phyloP scores from a whole-genome alignment of 2,888 invertebrate genomes.

The Volucella inflata region DNA sequence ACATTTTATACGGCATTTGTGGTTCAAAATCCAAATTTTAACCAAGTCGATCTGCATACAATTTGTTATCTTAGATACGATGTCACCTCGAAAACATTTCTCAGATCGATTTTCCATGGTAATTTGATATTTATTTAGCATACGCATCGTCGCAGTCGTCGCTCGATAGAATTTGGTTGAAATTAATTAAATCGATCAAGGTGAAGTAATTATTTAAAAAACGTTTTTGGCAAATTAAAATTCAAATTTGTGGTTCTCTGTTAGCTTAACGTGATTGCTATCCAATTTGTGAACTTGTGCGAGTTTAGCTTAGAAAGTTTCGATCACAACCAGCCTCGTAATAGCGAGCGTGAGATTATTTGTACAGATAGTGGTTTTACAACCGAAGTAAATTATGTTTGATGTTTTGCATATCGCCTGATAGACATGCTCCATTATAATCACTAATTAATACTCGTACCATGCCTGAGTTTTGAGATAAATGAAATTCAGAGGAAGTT shows the following conservation, averaged over 20 bases:
- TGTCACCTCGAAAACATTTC: slow-evolving; percentile 69
- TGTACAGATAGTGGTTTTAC: slow-evolving; percentile 41
- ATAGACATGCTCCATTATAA: slow-evolving; percentile 1
- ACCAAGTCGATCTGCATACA: slow-evolving; percentile 58
- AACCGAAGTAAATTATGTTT: slow-evolving; percentile 39
- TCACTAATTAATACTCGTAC: slow-evolving; percentile 35
- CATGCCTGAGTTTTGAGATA: not conserved
- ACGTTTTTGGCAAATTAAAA: slow-evolving; percentile 73
- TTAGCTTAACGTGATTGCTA: slow-evolving; percentile 23
- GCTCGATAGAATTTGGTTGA: slow-evolving; percentile 17
- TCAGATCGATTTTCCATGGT: slow-evolving; percentile 69
- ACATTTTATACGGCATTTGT: not conserved
- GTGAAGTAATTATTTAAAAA: slow-evolving; percentile 66
- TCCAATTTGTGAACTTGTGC: slow-evolving; percentile 59
- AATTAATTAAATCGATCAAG: slow-evolving; percentile 69
- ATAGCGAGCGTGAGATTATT: slow-evolving; percentile 28
- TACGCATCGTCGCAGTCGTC: not conserved
- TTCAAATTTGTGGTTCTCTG: slow-evolving; percentile 53
- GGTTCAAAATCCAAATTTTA: not conserved
- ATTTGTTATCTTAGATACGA: slow-evolving; percentile 70
- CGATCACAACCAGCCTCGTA: not conserved
- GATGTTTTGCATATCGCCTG: slow-evolving; percentile 58
- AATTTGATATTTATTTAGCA: slow-evolving; percentile 57
- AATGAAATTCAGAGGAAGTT: slow-evolving; percentile 34
- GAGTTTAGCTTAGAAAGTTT: slow-evolving; percentile 9